Evolutionary conservation across 2,797 vertebrate species (phyloP), one percentile per base, ranked within the genome.

Genomic region (Balearica regulorum): DNA sequence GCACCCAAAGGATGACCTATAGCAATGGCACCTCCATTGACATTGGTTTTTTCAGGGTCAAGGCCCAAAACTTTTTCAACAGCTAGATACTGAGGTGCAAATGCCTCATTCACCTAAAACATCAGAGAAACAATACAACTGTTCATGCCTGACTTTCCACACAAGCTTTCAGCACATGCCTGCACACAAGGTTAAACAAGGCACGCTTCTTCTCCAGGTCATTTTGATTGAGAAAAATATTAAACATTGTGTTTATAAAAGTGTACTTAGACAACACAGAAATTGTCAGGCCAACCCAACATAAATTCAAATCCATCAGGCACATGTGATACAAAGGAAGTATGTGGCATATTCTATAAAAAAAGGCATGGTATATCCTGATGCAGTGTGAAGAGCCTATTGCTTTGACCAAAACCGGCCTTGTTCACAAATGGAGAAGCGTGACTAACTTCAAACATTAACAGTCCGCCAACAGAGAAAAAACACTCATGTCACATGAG

Each of bases 41-140:
- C 98, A 1, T 99, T 99, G 87, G 97, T 99, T 68, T 99, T 99
- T 69, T 98, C 98, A 10, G 98, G 99, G 92, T 99, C 98, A 58
- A 99, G 98, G 20, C 98, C 98, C 86, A 99, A 95, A 82, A 94
- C 98, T 66, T 99, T 99, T 78, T 99, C 97, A 9, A 99, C 99
- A 13, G 99, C 97, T 77, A 99, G 96, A 95, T 98, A 99, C 97
- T 99, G 99, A 33, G 99, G 28, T 46, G 99, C 99, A 97, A 99
- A 99, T 0, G 99, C 99, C 97, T 99, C 99, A 7, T 99, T 99
- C 72, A 99, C 99, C 99, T 99, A 90, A 51, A 94, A 72, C 21
- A 81, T 5, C 77, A 55, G 20, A 83, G 72, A 48, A 65, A 62
- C 5, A 46, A n/a, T 3, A 25, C 6, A 9, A 13, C 19, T 29